Conservation (phyloP, 1,140 invertebrate genomes). For the Drosophila santomea region DNA sequence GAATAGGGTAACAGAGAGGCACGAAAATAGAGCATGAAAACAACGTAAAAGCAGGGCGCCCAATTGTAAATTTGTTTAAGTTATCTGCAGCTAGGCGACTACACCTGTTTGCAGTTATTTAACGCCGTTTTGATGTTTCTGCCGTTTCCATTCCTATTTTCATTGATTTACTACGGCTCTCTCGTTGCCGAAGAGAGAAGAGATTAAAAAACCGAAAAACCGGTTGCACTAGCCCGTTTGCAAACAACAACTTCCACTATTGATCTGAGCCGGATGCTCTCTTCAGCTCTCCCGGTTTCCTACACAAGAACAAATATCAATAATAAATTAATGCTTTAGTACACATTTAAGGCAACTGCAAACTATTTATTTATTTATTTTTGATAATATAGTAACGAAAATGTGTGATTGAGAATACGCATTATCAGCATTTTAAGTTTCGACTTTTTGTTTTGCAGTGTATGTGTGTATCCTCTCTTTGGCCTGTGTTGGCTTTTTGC, state of each 20-base stretch:
- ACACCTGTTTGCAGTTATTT: constrained; percentile 78
- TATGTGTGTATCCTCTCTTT: constrained; percentile 28
- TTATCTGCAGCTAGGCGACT: constrained; percentile 38
- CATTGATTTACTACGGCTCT: constrained; percentile 58
- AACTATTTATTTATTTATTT: no score
- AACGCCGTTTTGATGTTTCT: constrained; percentile 46
- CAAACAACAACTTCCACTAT: constrained; percentile 32
- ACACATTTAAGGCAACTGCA: neutral
- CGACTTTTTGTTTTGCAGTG: neutral
- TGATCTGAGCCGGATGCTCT: constrained; percentile 32
- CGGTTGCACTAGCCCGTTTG: constrained; percentile 28
- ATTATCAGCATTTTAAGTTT: no score
- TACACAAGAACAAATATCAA: neutral
- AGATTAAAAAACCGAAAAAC: constrained; percentile 19
- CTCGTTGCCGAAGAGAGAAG: constrained; percentile 55
- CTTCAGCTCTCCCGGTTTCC: constrained; percentile 25
- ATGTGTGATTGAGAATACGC: no score
- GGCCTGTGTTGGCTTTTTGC: constrained; percentile 54
- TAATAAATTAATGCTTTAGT: neutral
- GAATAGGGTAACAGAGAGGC: constrained; percentile 10
- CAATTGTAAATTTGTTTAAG: constrained; percentile 51
- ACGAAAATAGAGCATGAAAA: constrained; percentile 26
- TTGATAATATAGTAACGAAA: no score
- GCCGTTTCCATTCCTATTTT: constrained; percentile 52
- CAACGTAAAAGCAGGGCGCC: constrained; percentile 9